Percentiles rank a stretch among this genome's conserved stretches.
Evolutionary conservation across 2,797 vertebrate species (phyloP).

Genomic region (Phrynocephalus guinanensis): DNA sequence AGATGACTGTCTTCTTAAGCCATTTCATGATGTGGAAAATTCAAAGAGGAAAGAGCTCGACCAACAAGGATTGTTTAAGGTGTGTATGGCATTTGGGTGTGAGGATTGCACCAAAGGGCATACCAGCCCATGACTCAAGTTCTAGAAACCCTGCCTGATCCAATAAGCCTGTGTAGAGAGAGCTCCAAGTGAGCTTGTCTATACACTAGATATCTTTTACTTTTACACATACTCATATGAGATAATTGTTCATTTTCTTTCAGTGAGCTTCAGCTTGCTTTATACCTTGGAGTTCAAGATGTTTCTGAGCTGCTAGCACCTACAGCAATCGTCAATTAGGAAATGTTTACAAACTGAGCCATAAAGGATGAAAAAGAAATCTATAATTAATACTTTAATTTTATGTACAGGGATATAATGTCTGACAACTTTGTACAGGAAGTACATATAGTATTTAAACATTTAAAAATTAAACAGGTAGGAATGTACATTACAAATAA

Average conservation of each 20-base stretch:
- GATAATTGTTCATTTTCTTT: neutral
- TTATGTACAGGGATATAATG: constrained; percentile 98
- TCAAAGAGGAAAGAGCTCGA: no score
- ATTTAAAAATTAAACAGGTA: constrained; percentile 86
- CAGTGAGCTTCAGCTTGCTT: neutral
- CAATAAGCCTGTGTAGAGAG: no score
- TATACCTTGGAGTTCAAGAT: neutral
- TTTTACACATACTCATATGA: neutral
- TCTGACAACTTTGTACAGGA: constrained; percentile 96
- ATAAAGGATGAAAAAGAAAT: constrained; percentile 75
- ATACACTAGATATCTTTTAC: no score
- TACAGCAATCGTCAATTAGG: neutral
- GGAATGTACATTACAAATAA: constrained; percentile 92
- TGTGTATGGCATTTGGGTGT: no score
- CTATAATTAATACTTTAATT: constrained; percentile 96
- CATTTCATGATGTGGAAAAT: no score
- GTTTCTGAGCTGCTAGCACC: neutral
- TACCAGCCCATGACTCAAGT: no score
- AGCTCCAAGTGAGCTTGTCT: no score
- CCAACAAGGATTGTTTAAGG: no score
- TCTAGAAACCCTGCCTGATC: neutral
- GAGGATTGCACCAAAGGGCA: no score
- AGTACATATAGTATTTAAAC: constrained; percentile 90
- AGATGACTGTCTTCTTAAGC: no score
- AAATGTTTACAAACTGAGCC: constrained; percentile 43